These are phyloP conservation scores for Gymnorhina tibicen DNA, from an alignment of 2,113 vertebrate species.

Conservation along the genomic window DNA sequence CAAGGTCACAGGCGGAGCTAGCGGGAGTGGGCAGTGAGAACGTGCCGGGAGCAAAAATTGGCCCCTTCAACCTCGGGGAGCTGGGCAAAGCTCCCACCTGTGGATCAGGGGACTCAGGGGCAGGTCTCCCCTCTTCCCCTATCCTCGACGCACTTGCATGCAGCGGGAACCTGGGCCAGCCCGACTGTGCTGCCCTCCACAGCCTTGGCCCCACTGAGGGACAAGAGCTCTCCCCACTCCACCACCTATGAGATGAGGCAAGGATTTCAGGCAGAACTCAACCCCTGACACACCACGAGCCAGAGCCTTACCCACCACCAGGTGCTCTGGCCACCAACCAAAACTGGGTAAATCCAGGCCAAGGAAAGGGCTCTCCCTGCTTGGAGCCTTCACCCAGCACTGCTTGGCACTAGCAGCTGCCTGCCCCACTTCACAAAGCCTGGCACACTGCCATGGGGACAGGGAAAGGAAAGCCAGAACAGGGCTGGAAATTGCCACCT, in stretches of 20 bases:
- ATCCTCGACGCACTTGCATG: accelerated
- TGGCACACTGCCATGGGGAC: not conserved
- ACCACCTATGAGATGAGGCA: not conserved
- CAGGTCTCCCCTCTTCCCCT: not conserved
- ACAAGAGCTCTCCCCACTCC: not conserved
- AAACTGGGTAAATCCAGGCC: not conserved
- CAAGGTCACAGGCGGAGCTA: slow-evolving; percentile 53
- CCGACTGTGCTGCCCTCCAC: not conserved
- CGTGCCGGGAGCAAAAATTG: accelerated
- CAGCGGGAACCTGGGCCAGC: not conserved
- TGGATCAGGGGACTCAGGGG: not conserved
- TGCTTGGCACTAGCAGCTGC: not conserved
- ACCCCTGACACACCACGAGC: not conserved
- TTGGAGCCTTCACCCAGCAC: accelerated
- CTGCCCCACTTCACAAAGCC: not conserved
- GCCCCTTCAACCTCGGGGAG: not conserved
- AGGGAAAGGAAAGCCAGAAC: not conserved
- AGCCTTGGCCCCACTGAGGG: not conserved
- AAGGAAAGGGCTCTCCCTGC: not conserved
- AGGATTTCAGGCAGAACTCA: not conserved
- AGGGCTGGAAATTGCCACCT: not conserved
- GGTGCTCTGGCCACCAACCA: not conserved
- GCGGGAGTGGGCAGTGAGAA: accelerated
- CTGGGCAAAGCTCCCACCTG: not conserved
- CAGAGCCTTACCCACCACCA: not conserved